These are phyloP conservation scores for Peromyscus eremicus DNA, from an alignment of 2,797 vertebrate genomes.

Conservation along the genomic window DNA sequence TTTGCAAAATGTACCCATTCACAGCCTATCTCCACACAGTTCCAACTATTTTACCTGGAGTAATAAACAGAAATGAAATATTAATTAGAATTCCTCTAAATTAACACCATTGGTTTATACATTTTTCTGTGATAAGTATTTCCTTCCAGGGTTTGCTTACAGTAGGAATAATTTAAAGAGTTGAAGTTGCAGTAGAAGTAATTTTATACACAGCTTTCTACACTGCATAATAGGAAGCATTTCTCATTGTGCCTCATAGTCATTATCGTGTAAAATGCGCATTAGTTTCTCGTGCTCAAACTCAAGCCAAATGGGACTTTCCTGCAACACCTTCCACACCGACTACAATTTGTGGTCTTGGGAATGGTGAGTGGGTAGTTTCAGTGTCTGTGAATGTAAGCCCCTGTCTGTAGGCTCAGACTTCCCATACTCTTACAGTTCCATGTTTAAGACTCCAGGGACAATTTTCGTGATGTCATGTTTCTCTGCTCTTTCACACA, in stretches of 20 bases:
- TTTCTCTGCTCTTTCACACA: neutral
- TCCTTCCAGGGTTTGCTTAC: constrained; percentile 45
- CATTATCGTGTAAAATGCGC: constrained; percentile 73
- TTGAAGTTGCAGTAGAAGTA: constrained; percentile 44
- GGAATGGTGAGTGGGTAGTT: neutral
- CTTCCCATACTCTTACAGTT: neutral
- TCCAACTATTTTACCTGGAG: neutral
- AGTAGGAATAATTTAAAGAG: constrained; percentile 66
- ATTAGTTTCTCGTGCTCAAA: constrained; percentile 58
- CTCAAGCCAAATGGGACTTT: constrained; percentile 36
- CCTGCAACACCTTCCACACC: constrained; percentile 3
- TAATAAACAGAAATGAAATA: constrained; percentile 19
- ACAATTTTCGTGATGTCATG: neutral
- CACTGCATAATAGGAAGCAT: constrained; percentile 50
- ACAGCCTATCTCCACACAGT: constrained; percentile 28
- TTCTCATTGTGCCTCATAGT: constrained; percentile 71
- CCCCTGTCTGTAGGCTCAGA: neutral
- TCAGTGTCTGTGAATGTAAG: neutral
- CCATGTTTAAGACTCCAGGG: neutral
- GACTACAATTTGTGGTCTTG: neutral
- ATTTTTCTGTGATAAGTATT: constrained; percentile 41
- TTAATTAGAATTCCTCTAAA: constrained; percentile 21
- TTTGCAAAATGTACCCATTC: constrained; percentile 21
- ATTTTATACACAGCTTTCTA: constrained; percentile 75
- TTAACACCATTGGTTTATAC: constrained; percentile 24